Evolutionary conservation across 1,140 invertebrate species (phyloP).

Genomic region (Oryctes rhinoceros): DNA sequence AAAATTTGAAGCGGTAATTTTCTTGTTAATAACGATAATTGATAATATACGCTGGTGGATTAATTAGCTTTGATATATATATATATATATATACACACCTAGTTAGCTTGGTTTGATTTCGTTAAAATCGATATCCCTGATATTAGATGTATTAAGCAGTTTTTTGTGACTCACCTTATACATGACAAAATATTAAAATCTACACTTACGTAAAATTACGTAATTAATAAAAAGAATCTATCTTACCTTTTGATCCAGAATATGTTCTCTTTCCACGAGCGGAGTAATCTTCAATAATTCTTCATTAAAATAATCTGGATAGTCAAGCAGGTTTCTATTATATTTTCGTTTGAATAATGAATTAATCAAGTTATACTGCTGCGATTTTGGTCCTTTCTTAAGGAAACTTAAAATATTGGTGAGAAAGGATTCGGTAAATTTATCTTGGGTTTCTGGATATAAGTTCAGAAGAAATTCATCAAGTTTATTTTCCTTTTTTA

Average conservation of each 20-base stretch:
- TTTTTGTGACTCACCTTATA: too few relatives aligned
- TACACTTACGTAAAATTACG: background rate
- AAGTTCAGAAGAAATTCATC: background rate
- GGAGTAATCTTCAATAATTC: constrained; percentile 13
- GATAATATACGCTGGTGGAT: too few relatives aligned
- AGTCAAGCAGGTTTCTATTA: background rate
- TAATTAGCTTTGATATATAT: too few relatives aligned
- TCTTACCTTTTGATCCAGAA: constrained; percentile 5
- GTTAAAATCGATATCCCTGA: too few relatives aligned
- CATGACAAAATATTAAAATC: background rate
- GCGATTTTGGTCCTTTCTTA: background rate
- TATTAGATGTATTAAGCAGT: too few relatives aligned
- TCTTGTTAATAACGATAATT: too few relatives aligned
- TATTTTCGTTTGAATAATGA: background rate
- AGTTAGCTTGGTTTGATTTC: too few relatives aligned
- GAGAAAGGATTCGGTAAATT: background rate
- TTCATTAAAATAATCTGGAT: constrained; percentile 26
- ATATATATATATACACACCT: too few relatives aligned
- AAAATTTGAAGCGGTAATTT: too few relatives aligned
- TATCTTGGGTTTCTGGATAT: background rate
- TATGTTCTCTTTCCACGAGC: constrained; percentile 1
- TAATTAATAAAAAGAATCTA: background rate
- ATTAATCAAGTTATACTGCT: background rate
- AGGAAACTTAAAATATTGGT: background rate
- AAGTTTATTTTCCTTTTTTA: constrained; percentile 5